Conservation (phyloP, 1,140 invertebrate genomes). For the Neelides sp. region DNA sequence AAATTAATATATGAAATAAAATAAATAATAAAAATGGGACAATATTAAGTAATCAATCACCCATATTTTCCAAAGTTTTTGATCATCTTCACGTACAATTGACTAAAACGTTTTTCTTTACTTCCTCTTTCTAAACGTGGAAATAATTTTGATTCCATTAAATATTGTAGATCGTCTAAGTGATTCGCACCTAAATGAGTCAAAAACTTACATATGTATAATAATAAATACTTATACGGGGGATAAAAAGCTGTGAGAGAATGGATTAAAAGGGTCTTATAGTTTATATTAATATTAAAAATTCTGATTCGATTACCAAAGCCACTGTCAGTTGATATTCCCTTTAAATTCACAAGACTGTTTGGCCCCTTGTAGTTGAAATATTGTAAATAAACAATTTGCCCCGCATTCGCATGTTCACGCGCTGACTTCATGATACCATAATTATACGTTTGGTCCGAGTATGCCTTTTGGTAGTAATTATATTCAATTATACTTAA, state of each 20-base stretch:
- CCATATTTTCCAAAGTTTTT: constrained; percentile 8
- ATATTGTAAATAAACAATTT: constrained; percentile 6
- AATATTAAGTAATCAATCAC: constrained; percentile 1
- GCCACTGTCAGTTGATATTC: constrained; percentile 4
- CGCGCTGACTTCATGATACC: constrained; percentile 3
- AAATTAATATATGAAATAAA: background rate
- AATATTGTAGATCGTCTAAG: constrained; percentile 17
- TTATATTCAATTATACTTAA: too few relatives aligned
- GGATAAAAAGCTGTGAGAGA: background rate
- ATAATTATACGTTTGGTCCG: constrained; percentile 7
- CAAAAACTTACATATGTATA: background rate
- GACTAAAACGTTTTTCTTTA: constrained; percentile 8
- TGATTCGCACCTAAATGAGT: constrained; percentile 9
- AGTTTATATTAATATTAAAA: background rate
- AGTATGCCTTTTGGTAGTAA: constrained; percentile 10
- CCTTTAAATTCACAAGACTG: constrained; percentile 12
- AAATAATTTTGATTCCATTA: constrained; percentile 9
- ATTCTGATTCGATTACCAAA: constrained; percentile 1
- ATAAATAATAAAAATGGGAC: background rate
- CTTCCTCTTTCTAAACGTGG: background rate
- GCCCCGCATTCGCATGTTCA: background rate
- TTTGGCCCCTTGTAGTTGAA: constrained; percentile 13
- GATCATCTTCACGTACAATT: constrained; percentile 6
- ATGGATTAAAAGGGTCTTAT: background rate
- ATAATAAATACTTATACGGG: background rate